A percentile compares a stretch with the other conserved stretches of the same genome.
phyloP scores from a whole-genome alignment of 2,113 vertebrate genomes.

The Chaenogobius annularis region DNA sequence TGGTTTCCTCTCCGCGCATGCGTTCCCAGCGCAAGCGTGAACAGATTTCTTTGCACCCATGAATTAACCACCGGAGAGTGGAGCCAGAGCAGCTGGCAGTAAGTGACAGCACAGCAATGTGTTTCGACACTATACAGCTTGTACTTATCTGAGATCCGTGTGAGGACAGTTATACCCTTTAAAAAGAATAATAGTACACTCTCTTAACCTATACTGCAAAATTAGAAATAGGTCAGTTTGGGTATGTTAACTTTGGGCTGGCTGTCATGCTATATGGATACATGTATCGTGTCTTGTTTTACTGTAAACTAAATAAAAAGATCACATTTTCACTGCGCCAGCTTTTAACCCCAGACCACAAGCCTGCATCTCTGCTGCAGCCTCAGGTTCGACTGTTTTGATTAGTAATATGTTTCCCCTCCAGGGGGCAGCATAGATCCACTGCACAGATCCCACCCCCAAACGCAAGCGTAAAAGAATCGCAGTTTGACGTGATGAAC shows the following conservation, averaged over 20 bases:
- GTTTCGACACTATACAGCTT: neutral
- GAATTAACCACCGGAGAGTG: constrained; percentile 33
- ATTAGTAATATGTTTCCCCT: constrained; percentile 10
- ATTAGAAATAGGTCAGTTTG: neutral
- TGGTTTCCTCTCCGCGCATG: constrained; percentile 67
- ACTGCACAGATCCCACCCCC: neutral
- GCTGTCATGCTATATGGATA: too few relatives aligned
- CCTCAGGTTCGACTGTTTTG: neutral
- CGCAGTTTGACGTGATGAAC: neutral
- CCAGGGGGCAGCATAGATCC: constrained; percentile 41
- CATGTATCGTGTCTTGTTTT: too few relatives aligned
- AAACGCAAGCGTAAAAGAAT: neutral
- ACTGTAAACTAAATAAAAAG: too few relatives aligned
- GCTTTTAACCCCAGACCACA: neutral
- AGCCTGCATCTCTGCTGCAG: neutral
- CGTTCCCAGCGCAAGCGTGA: constrained; percentile 61
- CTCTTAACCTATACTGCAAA: neutral
- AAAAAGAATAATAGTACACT: neutral
- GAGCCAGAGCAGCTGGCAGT: constrained; percentile 28
- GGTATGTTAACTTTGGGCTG: neutral
- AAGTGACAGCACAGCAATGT: constrained; percentile 12
- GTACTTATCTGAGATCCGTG: neutral
- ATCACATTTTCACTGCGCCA: too few relatives aligned
- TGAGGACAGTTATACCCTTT: neutral
- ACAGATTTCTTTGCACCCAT: constrained; percentile 53